phyloP scores from a whole-genome alignment of 2,888 invertebrate species.

The Diarsia brunnea region DNA sequence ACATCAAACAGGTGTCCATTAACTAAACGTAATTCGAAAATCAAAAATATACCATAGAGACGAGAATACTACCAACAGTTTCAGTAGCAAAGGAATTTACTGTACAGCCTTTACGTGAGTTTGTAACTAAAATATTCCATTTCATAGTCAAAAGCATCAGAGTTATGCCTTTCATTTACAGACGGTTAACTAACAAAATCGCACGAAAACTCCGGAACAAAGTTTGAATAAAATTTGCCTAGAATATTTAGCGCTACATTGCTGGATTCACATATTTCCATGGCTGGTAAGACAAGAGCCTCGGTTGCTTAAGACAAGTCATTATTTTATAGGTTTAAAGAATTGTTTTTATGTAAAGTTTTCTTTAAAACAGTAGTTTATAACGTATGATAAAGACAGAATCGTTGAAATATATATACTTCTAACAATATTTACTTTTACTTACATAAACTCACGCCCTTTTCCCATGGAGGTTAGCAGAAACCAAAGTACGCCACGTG shows the following conservation, averaged over 20 bases:
- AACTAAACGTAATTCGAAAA: neutral
- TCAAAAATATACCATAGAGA: slow-evolving; percentile 9
- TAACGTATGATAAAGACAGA: neutral
- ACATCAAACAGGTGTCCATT: slow-evolving; percentile 9
- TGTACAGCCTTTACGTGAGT: slow-evolving; percentile 41
- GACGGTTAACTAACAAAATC: slow-evolving; percentile 58
- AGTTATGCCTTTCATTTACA: slow-evolving; percentile 59
- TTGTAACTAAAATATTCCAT: slow-evolving; percentile 58
- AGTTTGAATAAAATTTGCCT: slow-evolving; percentile 58
- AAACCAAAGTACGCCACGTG: no score
- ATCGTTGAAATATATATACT: no score
- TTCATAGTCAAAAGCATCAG: slow-evolving; percentile 57
- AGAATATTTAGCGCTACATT: slow-evolving; percentile 47
- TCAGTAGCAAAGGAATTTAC: slow-evolving; percentile 40
- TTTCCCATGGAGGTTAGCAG: no score
- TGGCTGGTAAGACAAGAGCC: slow-evolving; percentile 11
- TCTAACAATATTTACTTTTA: no score
- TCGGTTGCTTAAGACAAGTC: slow-evolving; percentile 31
- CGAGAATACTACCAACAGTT: slow-evolving; percentile 14
- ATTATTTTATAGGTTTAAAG: slow-evolving; percentile 15
- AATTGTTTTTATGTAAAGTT: slow-evolving; percentile 9
- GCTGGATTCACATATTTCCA: slow-evolving; percentile 41
- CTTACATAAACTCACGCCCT: no score
- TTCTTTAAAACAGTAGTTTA: slow-evolving; percentile 7
- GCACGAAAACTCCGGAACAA: slow-evolving; percentile 52